Conservation (phyloP, 2,113 vertebrate genomes). For the Psammodynastes pulverulentus region DNA sequence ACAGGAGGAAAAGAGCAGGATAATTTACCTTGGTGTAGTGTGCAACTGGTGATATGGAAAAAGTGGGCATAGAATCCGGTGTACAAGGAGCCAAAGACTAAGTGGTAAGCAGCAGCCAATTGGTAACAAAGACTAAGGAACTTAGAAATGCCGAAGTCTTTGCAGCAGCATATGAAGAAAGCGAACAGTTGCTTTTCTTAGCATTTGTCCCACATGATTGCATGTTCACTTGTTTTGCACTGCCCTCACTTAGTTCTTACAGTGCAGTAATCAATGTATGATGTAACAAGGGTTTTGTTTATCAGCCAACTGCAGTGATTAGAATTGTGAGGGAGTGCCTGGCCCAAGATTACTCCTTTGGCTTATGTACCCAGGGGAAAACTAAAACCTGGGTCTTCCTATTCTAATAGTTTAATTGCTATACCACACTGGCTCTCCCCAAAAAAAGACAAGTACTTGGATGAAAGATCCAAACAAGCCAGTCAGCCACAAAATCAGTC, state of each 20-base stretch:
- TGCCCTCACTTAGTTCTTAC: background rate
- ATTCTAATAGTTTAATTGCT: background rate
- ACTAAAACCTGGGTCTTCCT: background rate
- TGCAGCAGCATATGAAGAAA: background rate
- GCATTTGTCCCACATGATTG: background rate
- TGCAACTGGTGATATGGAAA: background rate
- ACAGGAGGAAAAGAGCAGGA: background rate
- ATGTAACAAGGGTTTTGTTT: background rate
- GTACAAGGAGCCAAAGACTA: background rate
- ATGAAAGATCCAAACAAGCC: background rate
- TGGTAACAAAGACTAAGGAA: background rate
- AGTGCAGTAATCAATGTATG: background rate
- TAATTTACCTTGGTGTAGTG: background rate
- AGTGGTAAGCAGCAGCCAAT: background rate
- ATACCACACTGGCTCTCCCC: background rate
- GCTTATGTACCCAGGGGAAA: background rate
- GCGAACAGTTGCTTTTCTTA: background rate
- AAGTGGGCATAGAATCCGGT: background rate
- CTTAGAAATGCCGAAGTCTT: background rate
- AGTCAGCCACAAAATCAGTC: background rate
- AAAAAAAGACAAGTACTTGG: background rate
- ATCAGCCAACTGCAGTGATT: background rate
- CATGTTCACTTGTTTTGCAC: background rate
- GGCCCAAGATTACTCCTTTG: background rate
- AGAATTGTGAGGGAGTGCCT: background rate